Evolutionary conservation across 2,888 invertebrate species (phyloP).

Genomic region (Drosophila kanekoi): DNA sequence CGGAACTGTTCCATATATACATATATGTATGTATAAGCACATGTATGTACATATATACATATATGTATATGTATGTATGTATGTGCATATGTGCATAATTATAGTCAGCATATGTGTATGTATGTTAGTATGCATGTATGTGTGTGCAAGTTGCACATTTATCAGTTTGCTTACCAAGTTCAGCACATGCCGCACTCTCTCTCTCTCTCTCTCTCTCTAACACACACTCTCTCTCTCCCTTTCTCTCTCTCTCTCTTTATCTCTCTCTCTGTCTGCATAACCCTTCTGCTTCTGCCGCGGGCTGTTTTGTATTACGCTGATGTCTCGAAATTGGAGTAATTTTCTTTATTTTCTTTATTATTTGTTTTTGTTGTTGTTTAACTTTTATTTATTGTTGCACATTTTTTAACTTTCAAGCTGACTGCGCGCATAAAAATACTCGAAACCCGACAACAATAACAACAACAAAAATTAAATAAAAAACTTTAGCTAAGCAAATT

Average conservation of each 20-base stretch:
- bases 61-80: neutral
- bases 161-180: constrained; percentile 48
- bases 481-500: constrained; percentile 15
- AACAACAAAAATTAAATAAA: constrained; percentile 7
- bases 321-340: constrained; percentile 47
- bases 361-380: neutral
- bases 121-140: neutral
- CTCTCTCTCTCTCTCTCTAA: neutral
- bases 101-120: neutral
- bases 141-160: neutral
- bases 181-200: constrained; percentile 12
- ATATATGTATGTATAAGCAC: neutral
- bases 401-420: constrained; percentile 18
- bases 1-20: constrained; percentile 9
- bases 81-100: neutral
- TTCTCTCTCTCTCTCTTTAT: neutral
- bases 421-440: constrained; percentile 22
- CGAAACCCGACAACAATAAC: constrained; percentile 16
- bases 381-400: neutral
- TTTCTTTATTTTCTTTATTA: constrained; percentile 10
- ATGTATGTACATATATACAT: neutral
- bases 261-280: neutral
- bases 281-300: neutral
- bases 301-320: constrained; percentile 38
- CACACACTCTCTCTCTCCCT: neutral